Conservation (phyloP, 2,113 vertebrate species). For the Fregetta grallaria region DNA sequence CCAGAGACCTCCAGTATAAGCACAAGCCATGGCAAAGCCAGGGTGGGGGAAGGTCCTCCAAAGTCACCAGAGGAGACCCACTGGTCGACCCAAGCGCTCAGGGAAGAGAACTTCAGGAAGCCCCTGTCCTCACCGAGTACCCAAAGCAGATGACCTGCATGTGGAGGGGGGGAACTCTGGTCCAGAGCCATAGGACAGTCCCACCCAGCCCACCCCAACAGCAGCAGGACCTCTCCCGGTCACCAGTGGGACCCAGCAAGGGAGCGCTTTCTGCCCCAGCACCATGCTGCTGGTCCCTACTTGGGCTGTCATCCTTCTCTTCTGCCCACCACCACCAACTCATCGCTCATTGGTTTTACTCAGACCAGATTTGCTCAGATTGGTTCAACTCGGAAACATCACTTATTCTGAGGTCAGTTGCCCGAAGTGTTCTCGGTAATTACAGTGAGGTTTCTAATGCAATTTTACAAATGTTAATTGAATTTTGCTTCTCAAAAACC, state of each 20-base stretch:
- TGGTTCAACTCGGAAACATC: too few species aligned
- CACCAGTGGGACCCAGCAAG: not conserved
- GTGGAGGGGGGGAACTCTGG: too few species aligned
- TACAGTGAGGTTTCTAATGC: too few species aligned
- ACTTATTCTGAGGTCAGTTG: too few species aligned
- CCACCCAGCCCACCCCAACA: not conserved
- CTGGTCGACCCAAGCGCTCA: not conserved
- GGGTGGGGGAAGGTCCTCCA: not conserved
- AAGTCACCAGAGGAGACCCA: not conserved
- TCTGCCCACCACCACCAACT: not conserved
- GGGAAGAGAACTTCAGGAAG: not conserved
- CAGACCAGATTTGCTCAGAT: too few species aligned
- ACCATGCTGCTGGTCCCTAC: too few species aligned
- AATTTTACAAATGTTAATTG: too few species aligned
- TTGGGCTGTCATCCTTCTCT: not conserved
- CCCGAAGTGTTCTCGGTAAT: too few species aligned
- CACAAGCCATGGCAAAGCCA: not conserved
- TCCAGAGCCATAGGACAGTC: not conserved
- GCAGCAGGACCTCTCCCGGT: fast-evolving
- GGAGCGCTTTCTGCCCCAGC: not conserved
- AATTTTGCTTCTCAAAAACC: too few species aligned
- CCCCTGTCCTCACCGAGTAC: too few species aligned
- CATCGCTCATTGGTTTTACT: not conserved
- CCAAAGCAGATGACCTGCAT: not conserved
- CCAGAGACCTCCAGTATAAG: not conserved